A percentile compares a stretch with the other conserved stretches of the same genome.
phyloP scores from a whole-genome alignment of 1,140 invertebrate genomes.

The Marisa cornuarietis region DNA sequence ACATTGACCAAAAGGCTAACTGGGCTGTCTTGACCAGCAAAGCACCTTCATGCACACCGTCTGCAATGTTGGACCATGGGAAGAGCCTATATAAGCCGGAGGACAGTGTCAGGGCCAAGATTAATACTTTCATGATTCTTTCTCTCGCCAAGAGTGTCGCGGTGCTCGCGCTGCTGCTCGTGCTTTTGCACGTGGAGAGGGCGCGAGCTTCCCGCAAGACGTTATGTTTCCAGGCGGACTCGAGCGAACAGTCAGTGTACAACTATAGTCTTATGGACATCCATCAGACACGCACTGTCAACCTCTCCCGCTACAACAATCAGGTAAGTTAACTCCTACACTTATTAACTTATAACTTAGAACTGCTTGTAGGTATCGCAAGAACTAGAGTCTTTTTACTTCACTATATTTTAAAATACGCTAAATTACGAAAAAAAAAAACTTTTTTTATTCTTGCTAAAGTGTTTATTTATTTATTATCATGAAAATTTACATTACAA shows the following conservation, averaged over 20 bases:
- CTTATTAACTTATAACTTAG: no score
- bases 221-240: constrained; percentile 30
- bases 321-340: constrained; percentile 6
- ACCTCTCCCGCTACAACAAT: constrained; percentile 60
- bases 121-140: neutral
- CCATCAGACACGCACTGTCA: constrained; percentile 41
- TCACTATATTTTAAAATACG: neutral
- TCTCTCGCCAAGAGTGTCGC: neutral
- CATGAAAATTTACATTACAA: neutral
- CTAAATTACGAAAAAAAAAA: neutral
- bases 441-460: neutral
- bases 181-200: constrained; percentile 13
- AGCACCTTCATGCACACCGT: no score
- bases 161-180: constrained; percentile 3
- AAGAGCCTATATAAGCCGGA: neutral
- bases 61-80: neutral
- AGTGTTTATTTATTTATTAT: neutral
- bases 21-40: no score
- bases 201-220: constrained; percentile 19
- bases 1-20: no score
- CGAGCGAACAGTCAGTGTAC: constrained; percentile 31
- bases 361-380: neutral
- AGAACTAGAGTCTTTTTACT: neutral
- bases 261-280: constrained; percentile 43
- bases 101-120: neutral